Conservation (phyloP, 2,797 vertebrate genomes). For the Thaleichthys pacificus region DNA sequence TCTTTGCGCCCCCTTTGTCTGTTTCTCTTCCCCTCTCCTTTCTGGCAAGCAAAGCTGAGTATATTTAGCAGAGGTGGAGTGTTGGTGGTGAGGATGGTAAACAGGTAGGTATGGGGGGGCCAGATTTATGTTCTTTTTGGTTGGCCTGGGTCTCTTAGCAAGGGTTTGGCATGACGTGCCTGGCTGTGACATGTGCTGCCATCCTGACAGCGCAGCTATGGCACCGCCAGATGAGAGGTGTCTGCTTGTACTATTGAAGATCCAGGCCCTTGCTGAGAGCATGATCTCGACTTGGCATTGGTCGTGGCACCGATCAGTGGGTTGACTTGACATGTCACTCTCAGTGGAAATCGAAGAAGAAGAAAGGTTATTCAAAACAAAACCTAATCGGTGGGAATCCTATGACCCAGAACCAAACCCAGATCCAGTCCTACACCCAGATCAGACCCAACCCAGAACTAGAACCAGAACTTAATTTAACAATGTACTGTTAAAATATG, state of each 20-base stretch:
- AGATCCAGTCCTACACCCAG: no score
- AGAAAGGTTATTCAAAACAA: slow-evolving; percentile 14
- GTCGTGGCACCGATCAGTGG: slow-evolving; percentile 66
- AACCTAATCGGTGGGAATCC: slow-evolving; percentile 11
- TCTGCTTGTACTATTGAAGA: slow-evolving; percentile 71
- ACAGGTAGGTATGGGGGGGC: slow-evolving; percentile 63
- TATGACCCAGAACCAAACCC: no score
- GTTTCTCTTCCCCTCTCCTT: slow-evolving; percentile 2
- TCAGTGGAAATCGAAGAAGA: slow-evolving; percentile 22
- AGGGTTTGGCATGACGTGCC: slow-evolving; percentile 71
- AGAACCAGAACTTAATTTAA: background rate
- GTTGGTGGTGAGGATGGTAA: slow-evolving; percentile 57
- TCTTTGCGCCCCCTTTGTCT: background rate
- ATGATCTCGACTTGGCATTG: slow-evolving; percentile 74
- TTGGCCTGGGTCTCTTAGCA: slow-evolving; percentile 63
- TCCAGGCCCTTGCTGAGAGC: slow-evolving; percentile 73
- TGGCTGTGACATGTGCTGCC: slow-evolving; percentile 78
- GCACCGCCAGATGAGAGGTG: slow-evolving; percentile 76
- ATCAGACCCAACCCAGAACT: background rate
- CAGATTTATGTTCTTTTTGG: slow-evolving; percentile 42
- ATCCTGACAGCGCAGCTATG: slow-evolving; percentile 67
- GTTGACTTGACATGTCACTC: slow-evolving; percentile 74
- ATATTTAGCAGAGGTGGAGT: slow-evolving; percentile 29
- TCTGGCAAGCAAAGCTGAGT: slow-evolving; percentile 24
- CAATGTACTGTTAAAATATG: background rate